Conservation (phyloP, 2,797 vertebrate genomes). For the Acrossocheilus fasciatus region DNA sequence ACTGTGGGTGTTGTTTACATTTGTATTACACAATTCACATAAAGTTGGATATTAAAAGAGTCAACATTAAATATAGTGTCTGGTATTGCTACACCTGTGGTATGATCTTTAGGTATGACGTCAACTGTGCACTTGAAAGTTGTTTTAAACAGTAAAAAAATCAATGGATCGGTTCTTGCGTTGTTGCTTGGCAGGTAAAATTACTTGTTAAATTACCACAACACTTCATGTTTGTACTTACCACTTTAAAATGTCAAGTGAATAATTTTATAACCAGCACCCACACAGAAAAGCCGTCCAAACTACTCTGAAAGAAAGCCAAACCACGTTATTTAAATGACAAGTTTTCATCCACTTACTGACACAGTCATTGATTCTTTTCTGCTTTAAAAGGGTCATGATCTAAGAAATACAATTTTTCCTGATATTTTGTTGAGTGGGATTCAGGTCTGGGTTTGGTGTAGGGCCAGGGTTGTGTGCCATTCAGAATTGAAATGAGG, state of each 20-base stretch:
- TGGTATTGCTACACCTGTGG: not conserved
- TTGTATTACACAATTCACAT: not conserved
- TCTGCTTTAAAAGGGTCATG: not conserved
- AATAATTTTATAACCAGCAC: not conserved
- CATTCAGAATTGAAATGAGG: not conserved
- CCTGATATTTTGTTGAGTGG: not conserved
- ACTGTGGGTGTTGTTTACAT: not conserved
- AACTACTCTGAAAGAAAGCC: not conserved
- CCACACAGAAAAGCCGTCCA: not conserved
- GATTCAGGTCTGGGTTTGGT: not conserved
- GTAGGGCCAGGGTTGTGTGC: not conserved
- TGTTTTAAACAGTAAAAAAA: not conserved
- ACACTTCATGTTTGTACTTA: not conserved
- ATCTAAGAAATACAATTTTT: not conserved
- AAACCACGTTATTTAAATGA: not conserved
- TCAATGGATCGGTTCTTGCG: not conserved
- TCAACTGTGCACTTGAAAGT: not conserved
- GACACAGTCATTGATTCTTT: not conserved
- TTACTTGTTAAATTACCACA: not conserved
- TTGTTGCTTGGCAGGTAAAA: not conserved
- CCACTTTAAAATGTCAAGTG: conserved; percentile 11
- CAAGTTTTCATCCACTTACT: not conserved
- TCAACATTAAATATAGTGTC: not conserved
- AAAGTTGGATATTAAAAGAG: not conserved
- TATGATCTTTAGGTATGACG: not conserved